These are phyloP conservation scores for Vollenhovia emeryi DNA, from an alignment of 1,140 invertebrate species.

Conservation along the genomic window DNA sequence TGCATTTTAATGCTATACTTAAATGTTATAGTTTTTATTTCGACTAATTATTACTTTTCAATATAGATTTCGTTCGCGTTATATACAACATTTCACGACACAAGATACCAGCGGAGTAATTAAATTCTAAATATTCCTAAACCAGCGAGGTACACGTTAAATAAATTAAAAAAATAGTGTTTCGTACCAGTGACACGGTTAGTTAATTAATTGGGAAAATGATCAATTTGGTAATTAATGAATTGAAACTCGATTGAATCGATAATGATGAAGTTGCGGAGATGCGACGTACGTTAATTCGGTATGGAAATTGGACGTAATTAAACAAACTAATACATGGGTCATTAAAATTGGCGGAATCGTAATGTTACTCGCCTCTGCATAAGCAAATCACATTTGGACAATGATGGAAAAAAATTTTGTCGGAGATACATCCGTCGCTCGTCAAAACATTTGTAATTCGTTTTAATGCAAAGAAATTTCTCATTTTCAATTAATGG, in stretches of 20 bases:
- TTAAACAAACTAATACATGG: slow-evolving; percentile 47
- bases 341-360: slow-evolving; percentile 30
- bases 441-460: background rate
- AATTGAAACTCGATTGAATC: slow-evolving; percentile 49
- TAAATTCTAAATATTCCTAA: slow-evolving; percentile 19
- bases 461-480: slow-evolving; percentile 12
- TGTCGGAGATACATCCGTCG: background rate
- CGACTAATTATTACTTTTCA: background rate
- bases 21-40: background rate
- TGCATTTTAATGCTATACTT: too few relatives aligned
- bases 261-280: slow-evolving; percentile 39
- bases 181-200: background rate
- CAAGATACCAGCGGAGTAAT: slow-evolving; percentile 9
- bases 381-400: background rate
- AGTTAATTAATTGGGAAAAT: slow-evolving; percentile 54
- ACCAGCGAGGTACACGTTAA: background rate
- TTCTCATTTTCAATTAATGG: slow-evolving; percentile 39
- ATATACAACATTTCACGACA: background rate
- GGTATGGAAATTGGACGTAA: slow-evolving; percentile 34
- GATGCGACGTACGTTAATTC: slow-evolving; percentile 30
- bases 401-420: slow-evolving; percentile 8
- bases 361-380: background rate
- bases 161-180: slow-evolving; percentile 12
- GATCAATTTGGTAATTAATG: slow-evolving; percentile 56
- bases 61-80: background rate